Base-by-base conservation (phyloP, 92 coral and sea anemone genomes). In the Siderastrea radians region DNA sequence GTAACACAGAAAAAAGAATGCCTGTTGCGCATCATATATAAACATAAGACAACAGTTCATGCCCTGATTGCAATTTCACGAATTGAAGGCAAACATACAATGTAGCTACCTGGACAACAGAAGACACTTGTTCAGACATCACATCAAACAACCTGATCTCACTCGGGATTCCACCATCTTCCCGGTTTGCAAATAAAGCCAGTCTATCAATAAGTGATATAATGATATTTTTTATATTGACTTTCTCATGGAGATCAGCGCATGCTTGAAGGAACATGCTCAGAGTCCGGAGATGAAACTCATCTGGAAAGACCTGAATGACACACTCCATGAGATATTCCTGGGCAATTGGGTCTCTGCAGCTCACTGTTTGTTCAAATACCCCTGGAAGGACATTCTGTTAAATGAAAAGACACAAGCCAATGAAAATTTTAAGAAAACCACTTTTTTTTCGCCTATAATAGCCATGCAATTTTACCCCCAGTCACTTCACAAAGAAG, bases 271-370 rank as follows among this genome's bases (percentile, higher is more conserved):
- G 94, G 89, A 98, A 98, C 1, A 86, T 72, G 68, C 92, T 94
- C 91, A 98, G 64, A 38, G 99, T 98, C 87, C 96, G 95, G 8
- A 98, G 93, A 83, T 98, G 99, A 79, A 96, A 98, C 82, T 98
- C 99, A 76, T 98, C 99, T 49, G 99, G 99, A 83, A 98, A 98
- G 67, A 98, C 99, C 91, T 97, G 99, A 44, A 97, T 97, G 49
- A 97, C 96, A 59, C 99, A 97, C 85, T 97, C 99, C 99, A 97
- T 97, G 49, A 97, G 93, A 79, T 97, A 97, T 88, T 97, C 99
- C 93, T 97, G 99, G 59, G 99, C 98, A 50, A 97, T 97, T 52
- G 99, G 91, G 75, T 97, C 99, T 72, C 90, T 91, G 66, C 99
- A 97, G 88, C 94, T 97, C 8, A 97, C 96, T 15, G 89, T 94